Evolutionary conservation across 2,113 vertebrate genomes (phyloP).

Genomic region (Phrynocephalus versicolor): DNA sequence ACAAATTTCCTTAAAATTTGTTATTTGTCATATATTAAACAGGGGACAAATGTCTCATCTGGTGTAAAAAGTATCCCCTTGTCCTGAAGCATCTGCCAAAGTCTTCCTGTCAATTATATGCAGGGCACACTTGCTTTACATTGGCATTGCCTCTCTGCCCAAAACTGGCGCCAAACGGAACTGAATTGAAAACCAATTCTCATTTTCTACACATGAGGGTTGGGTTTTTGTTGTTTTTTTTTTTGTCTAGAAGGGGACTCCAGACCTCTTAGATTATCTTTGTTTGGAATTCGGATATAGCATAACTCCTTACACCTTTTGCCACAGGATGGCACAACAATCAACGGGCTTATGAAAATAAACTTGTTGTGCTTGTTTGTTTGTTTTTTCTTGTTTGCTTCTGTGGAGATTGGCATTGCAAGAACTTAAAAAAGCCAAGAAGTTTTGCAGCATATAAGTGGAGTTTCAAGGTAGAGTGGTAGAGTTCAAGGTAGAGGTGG

Average conservation of each 20-base stretch:
- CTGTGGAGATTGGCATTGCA: not conserved
- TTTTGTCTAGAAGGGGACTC: not conserved
- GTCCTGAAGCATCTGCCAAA: not conserved
- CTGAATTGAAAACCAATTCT: not conserved
- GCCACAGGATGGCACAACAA: not conserved
- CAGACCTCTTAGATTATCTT: not conserved
- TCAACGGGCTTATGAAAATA: not conserved
- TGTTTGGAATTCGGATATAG: not conserved
- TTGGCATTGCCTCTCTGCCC: not conserved
- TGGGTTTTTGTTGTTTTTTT: not conserved
- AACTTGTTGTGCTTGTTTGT: not conserved
- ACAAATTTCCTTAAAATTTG: not conserved
- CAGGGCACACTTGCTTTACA: not conserved
- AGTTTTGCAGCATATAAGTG: not conserved
- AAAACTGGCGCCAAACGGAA: not conserved
- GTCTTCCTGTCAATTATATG: not conserved
- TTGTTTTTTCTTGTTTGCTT: not conserved
- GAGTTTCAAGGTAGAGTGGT: not conserved
- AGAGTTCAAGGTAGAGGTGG: not conserved
- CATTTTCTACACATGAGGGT: not conserved
- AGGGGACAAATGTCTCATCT: not conserved
- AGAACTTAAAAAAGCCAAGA: not conserved
- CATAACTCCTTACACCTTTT: not conserved
- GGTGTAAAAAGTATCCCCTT: not conserved
- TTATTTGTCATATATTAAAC: not conserved